phyloP scores from a whole-genome alignment of 1,140 invertebrate genomes.

The Scaptodrosophila lebanonensis region DNA sequence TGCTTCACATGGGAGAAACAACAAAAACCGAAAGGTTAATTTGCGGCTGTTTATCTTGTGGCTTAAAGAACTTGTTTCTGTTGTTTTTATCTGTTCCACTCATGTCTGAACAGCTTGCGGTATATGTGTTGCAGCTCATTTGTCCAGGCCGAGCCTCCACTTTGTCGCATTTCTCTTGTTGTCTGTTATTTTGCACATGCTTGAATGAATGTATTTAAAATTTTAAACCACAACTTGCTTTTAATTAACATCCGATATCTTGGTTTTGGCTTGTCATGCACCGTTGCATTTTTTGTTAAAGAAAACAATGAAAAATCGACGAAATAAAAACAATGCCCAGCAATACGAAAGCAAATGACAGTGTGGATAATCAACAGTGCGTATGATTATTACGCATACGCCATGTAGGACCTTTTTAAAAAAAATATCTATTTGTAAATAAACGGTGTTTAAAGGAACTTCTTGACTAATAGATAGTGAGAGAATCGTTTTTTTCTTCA shows the following conservation, averaged over 20 bases:
- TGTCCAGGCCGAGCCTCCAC: conserved; percentile 20
- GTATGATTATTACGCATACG: too few relatives aligned
- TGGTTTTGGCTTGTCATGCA: conserved; percentile 7
- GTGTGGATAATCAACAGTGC: too few relatives aligned
- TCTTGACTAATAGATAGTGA: too few relatives aligned
- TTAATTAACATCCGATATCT: conserved; percentile 12
- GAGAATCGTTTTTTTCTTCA: too few relatives aligned
- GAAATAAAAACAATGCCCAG: too few relatives aligned
- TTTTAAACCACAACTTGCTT: conserved; percentile 18
- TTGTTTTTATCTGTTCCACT: too few relatives aligned
- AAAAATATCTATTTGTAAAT: too few relatives aligned
- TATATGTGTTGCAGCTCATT: conserved; percentile 17
- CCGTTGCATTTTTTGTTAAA: too few relatives aligned
- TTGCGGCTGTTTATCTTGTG: conserved; percentile 31
- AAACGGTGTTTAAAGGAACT: too few relatives aligned
- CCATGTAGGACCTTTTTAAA: too few relatives aligned
- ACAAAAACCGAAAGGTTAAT: conserved; percentile 19
- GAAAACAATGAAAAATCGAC: too few relatives aligned
- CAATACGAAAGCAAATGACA: too few relatives aligned
- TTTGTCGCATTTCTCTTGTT: background rate
- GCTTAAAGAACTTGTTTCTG: conserved; percentile 32
- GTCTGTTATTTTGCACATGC: conserved; percentile 26
- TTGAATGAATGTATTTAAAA: conserved; percentile 17
- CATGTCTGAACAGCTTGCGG: background rate
- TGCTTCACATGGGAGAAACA: conserved; percentile 17